Base-by-base conservation (phyloP, 2,797 vertebrate genomes). In the Nothura maculosa region DNA sequence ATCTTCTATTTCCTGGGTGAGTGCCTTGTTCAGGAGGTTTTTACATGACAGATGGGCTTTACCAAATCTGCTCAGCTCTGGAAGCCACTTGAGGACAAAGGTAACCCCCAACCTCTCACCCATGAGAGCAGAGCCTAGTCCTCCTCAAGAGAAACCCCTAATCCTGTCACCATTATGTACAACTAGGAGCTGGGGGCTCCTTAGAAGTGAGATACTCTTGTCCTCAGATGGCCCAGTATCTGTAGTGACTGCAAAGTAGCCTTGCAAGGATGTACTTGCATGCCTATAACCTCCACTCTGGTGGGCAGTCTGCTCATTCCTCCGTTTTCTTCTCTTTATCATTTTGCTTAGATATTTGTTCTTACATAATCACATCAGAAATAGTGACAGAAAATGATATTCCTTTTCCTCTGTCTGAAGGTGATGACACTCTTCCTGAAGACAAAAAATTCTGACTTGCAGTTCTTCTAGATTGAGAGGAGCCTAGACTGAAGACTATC, bases 121-220 rank as follows among this genome's bases (percentile, higher is more conserved):
- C 3, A 36, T n/a, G 50, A 34, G 17, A 17, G 9, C 18, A 62
- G 19, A 89, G 24, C 34, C 3, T 1, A 21, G 57, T 68, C 17
- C 15, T 22, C 42, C 0, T 1, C 1, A 1, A 12, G 3, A 21
- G 28, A 87, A 28, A 24, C 25, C 66, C 58, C 55, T 2, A 1
- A 3, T 72, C 25, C 16, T 34, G 70, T 17, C 62, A 75, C 15
- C 22, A 9, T 27, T 69, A 18, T 30, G 10, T 50, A 28, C 6
- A 77, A 12, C 34, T 75, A 55, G 48, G 40, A 75, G 11, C 60
- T 22, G 12, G 87, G 67, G 42, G 47, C 6, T 48, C 22, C 47
- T 24, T 3, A 50, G 20, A 43, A 48, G 8, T 47, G 3, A 70
- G 2, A 48, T 32, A 28, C 1, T 67, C 25, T 81, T 2, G 16